phyloP scores from a whole-genome alignment of 2,888 invertebrate genomes.

The Atethmia centrago region DNA sequence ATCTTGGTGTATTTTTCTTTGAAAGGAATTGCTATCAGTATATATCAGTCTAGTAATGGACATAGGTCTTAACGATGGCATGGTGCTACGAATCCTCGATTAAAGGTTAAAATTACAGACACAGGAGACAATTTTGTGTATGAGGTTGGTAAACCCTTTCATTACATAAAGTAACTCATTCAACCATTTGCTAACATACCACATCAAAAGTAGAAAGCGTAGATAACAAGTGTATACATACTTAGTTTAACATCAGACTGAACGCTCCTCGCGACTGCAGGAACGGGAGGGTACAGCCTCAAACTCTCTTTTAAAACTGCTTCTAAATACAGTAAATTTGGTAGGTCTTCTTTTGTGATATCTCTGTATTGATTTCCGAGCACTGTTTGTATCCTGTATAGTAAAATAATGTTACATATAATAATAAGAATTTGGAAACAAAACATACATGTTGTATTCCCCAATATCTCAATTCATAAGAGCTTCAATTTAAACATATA shows the following conservation, averaged over 20 bases:
- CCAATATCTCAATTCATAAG: too few species aligned
- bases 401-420: background rate
- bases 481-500: too few species aligned
- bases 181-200: background rate
- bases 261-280: constrained; percentile 31
- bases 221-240: constrained; percentile 12
- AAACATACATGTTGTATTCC: background rate
- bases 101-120: background rate
- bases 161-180: background rate
- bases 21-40: background rate
- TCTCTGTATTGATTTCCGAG: constrained; percentile 38
- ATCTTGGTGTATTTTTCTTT: background rate
- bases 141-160: background rate
- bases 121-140: background rate
- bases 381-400: constrained; percentile 37
- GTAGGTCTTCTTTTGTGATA: constrained; percentile 39
- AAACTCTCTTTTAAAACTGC: constrained; percentile 54
- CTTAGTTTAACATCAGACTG: constrained; percentile 46
- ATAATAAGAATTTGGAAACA: background rate
- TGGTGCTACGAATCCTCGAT: background rate
- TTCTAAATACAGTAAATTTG: constrained; percentile 45
- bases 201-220: background rate
- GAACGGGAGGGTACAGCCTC: constrained; percentile 47
- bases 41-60: background rate
- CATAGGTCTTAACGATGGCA: background rate